These are phyloP conservation scores for Oophaga sylvatica DNA, from an alignment of 2,797 vertebrate species.

Conservation along the genomic window DNA sequence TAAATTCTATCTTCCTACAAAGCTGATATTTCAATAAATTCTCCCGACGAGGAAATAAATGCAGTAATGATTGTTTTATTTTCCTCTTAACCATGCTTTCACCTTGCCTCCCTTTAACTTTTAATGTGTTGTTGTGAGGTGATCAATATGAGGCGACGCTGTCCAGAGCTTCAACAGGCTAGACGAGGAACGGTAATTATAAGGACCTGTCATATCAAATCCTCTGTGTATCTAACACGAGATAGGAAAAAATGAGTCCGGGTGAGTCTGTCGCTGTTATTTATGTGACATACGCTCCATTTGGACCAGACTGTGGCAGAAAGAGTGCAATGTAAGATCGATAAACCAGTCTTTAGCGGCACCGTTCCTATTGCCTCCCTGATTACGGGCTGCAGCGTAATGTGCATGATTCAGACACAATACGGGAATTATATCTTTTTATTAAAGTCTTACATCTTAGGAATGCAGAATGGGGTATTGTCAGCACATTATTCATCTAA, in stretches of 20 bases:
- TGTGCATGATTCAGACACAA: not conserved
- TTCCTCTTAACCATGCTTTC: constrained; percentile 27
- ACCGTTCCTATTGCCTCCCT: constrained; percentile 25
- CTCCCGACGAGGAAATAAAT: not conserved
- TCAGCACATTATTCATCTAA: not conserved
- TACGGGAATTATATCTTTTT: constrained; percentile 2
- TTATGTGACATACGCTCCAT: constrained; percentile 34
- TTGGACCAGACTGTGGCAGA: constrained; percentile 15
- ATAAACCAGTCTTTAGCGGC: constrained; percentile 5
- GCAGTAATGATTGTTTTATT: constrained; percentile 28
- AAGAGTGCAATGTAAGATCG: constrained; percentile 18
- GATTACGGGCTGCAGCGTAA: constrained; percentile 18
- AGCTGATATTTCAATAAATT: constrained; percentile 8
- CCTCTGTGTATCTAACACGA: constrained; percentile 38
- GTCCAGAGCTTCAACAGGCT: constrained; percentile 7
- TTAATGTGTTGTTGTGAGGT: constrained; percentile 39
- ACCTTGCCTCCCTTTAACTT: constrained; percentile 39
- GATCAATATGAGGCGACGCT: constrained; percentile 54
- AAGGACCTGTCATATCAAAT: constrained; percentile 34
- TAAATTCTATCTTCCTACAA: not conserved
- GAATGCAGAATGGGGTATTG: not conserved
- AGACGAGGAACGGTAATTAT: constrained; percentile 16
- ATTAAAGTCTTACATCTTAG: not conserved
- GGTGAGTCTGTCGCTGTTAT: constrained; percentile 31
- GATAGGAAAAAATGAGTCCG: constrained; percentile 30